Percentiles rank a stretch among this genome's conserved stretches.
These are phyloP conservation scores for Nannoperca australis DNA, from an alignment of 2,797 vertebrate genomes.

Conservation along the genomic window DNA sequence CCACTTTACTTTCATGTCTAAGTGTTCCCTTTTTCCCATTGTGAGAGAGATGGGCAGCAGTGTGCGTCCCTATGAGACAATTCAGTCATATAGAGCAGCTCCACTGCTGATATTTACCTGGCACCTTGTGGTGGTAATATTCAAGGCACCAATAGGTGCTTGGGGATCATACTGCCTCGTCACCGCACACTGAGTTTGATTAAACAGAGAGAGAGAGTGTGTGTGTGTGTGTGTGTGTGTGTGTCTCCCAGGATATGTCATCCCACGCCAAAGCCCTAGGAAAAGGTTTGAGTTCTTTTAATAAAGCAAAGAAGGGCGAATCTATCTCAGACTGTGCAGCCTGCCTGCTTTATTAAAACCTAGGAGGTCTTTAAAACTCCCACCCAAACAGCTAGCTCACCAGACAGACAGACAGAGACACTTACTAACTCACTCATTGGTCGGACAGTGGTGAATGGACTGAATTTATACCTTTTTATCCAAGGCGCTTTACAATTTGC, in stretches of 20 bases:
- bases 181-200: slow-evolving; percentile 58
- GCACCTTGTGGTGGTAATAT: slow-evolving; percentile 58
- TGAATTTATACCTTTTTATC: not conserved
- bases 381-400: slow-evolving; percentile 4
- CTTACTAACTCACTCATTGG: not conserved
- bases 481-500: not conserved
- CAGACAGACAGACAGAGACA: not conserved
- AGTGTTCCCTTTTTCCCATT: not conserved
- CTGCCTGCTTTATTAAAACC: slow-evolving; percentile 63
- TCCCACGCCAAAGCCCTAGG: slow-evolving; percentile 49
- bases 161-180: slow-evolving; percentile 45
- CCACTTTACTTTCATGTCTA: not conserved
- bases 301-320: slow-evolving; percentile 55
- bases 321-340: slow-evolving; percentile 27
- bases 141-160: slow-evolving; percentile 46
- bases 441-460: not conserved
- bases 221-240: not conserved
- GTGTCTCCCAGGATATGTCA: slow-evolving; percentile 25
- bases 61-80: slow-evolving; percentile 24
- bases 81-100: slow-evolving; percentile 25
- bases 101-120: slow-evolving; percentile 56
- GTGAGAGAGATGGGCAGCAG: slow-evolving; percentile 6
- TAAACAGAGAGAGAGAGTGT: slow-evolving; percentile 45
- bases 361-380: slow-evolving; percentile 30
- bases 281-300: slow-evolving; percentile 70